Evolutionary conservation across 2,888 invertebrate genomes (phyloP).

Genomic region (Merodon equestris): DNA sequence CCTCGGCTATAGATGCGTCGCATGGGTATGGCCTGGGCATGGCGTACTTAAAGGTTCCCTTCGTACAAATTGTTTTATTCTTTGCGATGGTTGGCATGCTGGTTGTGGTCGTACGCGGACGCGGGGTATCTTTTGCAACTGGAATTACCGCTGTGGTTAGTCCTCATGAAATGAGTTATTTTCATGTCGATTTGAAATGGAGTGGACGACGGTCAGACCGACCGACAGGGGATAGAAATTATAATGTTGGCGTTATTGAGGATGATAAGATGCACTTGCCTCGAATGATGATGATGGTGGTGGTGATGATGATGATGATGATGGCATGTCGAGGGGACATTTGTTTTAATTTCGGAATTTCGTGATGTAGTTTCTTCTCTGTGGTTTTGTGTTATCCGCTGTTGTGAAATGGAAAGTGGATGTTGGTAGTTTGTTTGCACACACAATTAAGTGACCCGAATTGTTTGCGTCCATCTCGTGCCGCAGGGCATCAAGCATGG

Average conservation of each 20-base stretch:
- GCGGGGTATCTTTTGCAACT: conserved; percentile 11
- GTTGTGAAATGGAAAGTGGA: conserved; percentile 36
- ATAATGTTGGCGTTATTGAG: conserved; percentile 46
- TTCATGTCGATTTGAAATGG: conserved; percentile 17
- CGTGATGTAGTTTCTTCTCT: conserved; percentile 15
- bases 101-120: too few species aligned
- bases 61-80: conserved; percentile 36
- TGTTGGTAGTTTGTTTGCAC: conserved; percentile 27
- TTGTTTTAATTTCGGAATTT: conserved; percentile 26
- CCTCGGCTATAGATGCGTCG: too few species aligned
- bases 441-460: conserved; percentile 32
- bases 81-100: not conserved
- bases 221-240: conserved; percentile 26
- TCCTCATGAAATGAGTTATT: conserved; percentile 43
- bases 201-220: not conserved
- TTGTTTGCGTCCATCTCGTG: not conserved
- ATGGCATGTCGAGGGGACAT: conserved; percentile 42
- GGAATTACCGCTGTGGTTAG: conserved; percentile 43
- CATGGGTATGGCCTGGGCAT: not conserved
- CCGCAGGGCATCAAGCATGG: not conserved
- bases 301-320: conserved; percentile 12
- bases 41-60: conserved; percentile 24
- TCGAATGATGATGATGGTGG: conserved; percentile 14
- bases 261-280: conserved; percentile 38
- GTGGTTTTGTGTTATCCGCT: not conserved